Conservation (phyloP, 2,113 vertebrate genomes). For the Telmatochromis bifrenatus region DNA sequence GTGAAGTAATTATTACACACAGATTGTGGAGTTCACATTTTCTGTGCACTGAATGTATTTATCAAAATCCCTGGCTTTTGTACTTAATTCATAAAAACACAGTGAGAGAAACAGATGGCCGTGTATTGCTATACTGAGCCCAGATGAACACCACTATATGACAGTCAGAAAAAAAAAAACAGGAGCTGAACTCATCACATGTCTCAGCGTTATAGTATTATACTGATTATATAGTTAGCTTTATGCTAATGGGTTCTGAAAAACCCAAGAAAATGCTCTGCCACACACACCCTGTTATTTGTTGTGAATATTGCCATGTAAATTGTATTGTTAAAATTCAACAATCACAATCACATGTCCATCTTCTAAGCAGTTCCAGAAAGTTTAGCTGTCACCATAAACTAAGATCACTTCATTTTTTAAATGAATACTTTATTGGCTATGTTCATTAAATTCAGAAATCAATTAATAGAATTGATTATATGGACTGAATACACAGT, state of each 20-base stretch:
- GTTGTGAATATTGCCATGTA: neutral
- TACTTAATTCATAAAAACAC: neutral
- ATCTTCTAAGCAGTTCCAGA: neutral
- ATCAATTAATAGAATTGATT: neutral
- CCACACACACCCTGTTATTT: slow-evolving; percentile 70
- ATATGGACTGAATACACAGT: neutral
- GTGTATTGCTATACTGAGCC: neutral
- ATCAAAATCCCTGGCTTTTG: neutral
- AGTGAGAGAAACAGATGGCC: neutral
- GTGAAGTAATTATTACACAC: slow-evolving; percentile 18
- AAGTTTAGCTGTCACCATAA: neutral
- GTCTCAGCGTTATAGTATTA: neutral
- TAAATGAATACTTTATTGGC: neutral
- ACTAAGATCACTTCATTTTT: neutral
- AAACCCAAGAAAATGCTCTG: slow-evolving; percentile 64
- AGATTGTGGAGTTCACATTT: neutral
- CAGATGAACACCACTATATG: neutral
- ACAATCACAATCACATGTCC: neutral
- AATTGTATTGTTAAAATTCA: neutral
- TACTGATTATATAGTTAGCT: slow-evolving; percentile 19
- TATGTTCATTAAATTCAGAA: neutral
- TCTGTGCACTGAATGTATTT: neutral
- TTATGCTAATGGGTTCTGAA: slow-evolving; percentile 64
- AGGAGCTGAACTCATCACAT: neutral
- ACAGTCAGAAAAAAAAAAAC: neutral